phyloP scores from a whole-genome alignment of 2,888 invertebrate species.

The Leucophenga maculata region DNA sequence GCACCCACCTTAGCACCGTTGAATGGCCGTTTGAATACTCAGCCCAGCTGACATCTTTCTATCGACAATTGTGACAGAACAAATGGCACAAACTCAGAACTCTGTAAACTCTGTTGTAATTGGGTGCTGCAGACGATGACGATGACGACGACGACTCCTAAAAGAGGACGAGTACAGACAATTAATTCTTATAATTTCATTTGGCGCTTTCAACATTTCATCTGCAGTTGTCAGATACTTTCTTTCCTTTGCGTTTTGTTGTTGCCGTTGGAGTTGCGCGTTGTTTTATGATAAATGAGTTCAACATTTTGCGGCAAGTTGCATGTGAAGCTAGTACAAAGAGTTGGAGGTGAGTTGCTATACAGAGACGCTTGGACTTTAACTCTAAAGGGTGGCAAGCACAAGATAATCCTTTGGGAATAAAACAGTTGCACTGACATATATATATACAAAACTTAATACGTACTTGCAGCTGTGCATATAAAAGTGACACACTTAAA shows the following conservation, averaged over 20 bases:
- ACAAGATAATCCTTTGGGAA: constrained; percentile 15
- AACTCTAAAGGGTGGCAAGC: background rate
- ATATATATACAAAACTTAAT: constrained; percentile 1
- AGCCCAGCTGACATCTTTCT: background rate
- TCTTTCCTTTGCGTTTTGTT: constrained; percentile 45
- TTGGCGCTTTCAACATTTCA: constrained; percentile 65
- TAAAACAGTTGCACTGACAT: constrained; percentile 1
- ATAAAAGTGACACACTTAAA: no score
- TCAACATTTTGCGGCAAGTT: constrained; percentile 52
- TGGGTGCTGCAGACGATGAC: background rate
- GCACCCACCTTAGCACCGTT: background rate
- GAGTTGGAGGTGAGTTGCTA: background rate
- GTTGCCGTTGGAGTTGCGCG: background rate
- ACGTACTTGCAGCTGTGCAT: no score
- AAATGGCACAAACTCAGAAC: background rate
- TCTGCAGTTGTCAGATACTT: constrained; percentile 64
- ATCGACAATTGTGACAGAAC: constrained; percentile 12
- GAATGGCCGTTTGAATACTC: no score
- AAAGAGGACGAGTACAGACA: constrained; percentile 49
- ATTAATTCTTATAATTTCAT: constrained; percentile 63
- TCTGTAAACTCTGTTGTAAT: background rate
- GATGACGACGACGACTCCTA: background rate
- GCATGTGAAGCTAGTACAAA: constrained; percentile 13
- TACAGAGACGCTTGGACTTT: background rate
- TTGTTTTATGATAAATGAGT: constrained; percentile 60